Conservation (phyloP, 2,888 invertebrate species). For the Drosophila formosana region DNA sequence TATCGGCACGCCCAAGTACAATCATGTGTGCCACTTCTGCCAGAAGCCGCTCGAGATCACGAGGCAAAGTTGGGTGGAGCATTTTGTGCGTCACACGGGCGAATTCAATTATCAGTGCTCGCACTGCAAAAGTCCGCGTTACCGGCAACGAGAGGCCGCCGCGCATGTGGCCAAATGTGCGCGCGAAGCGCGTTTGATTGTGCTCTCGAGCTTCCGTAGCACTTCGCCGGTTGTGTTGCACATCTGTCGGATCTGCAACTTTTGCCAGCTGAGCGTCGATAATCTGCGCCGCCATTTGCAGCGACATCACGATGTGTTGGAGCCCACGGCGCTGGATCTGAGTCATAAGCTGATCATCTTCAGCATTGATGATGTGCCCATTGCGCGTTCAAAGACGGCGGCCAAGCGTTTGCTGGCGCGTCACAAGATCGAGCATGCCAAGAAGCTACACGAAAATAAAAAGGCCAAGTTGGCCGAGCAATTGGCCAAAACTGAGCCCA, state of each 20-base stretch:
- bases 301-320: conserved; percentile 69
- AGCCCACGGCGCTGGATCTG: neutral
- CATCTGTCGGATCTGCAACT: conserved; percentile 91
- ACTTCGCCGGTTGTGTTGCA: conserved; percentile 85
- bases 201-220: neutral
- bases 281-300: conserved; percentile 88
- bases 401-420: neutral
- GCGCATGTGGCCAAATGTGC: conserved; percentile 50
- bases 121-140: conserved; percentile 85
- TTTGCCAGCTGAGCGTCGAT: conserved; percentile 88
- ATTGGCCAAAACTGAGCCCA: neutral
- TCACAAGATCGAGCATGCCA: neutral
- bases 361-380: conserved; percentile 42
- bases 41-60: conserved; percentile 53
- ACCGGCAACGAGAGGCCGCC: conserved; percentile 4
- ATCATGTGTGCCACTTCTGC: conserved; percentile 82
- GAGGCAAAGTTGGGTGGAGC: conserved; percentile 86
- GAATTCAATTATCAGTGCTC: conserved; percentile 90
- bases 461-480: neutral
- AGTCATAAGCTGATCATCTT: conserved; percentile 51
- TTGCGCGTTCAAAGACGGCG: conserved; percentile 32
- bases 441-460: neutral
- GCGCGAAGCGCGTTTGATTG: conserved; percentile 16
- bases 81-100: conserved; percentile 91
- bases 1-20: conserved; percentile 19